A percentile compares a stretch with the other conserved stretches of the same genome.
Conservation (phyloP, 1,140 invertebrate species). For the Lordiphosa clarofinis region DNA sequence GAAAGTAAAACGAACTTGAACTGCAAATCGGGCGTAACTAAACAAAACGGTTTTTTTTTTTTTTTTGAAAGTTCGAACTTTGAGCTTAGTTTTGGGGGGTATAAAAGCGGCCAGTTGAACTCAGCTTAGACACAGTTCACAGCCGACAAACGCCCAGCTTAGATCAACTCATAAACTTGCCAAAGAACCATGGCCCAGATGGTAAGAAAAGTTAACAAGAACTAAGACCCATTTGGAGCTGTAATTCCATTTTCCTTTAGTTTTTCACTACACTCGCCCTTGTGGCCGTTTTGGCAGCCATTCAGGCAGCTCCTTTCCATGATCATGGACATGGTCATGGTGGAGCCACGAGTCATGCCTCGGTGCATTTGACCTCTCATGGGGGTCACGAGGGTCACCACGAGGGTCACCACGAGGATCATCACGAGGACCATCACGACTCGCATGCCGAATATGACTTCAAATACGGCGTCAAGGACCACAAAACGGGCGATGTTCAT, state of each 20-base stretch:
- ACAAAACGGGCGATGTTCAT: slow-evolving; percentile 70
- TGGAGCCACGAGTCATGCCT: slow-evolving; percentile 66
- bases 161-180: slow-evolving; percentile 58
- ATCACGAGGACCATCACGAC: slow-evolving; percentile 57
- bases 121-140: slow-evolving; percentile 53
- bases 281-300: slow-evolving; percentile 36
- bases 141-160: slow-evolving; percentile 37
- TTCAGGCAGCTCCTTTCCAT: slow-evolving; percentile 51
- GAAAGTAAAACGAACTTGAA: slow-evolving; percentile 64
- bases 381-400: slow-evolving; percentile 39
- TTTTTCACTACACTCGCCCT: slow-evolving; percentile 43
- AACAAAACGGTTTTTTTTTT: slow-evolving; percentile 17
- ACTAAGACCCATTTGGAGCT: not conserved
- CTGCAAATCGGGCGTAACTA: slow-evolving; percentile 55
- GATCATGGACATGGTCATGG: slow-evolving; percentile 43
- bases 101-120: slow-evolving; percentile 37
- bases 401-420: slow-evolving; percentile 9
- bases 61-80: slow-evolving; percentile 54
- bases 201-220: slow-evolving; percentile 25
- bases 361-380: slow-evolving; percentile 63
- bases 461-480: slow-evolving; percentile 66
- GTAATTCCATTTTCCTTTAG: slow-evolving; percentile 22
- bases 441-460: slow-evolving; percentile 69
- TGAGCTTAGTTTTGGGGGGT: slow-evolving; percentile 7
- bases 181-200: slow-evolving; percentile 60